phyloP scores from a whole-genome alignment of 2,113 vertebrate species.

The Cyphomyrus discorhynchus region DNA sequence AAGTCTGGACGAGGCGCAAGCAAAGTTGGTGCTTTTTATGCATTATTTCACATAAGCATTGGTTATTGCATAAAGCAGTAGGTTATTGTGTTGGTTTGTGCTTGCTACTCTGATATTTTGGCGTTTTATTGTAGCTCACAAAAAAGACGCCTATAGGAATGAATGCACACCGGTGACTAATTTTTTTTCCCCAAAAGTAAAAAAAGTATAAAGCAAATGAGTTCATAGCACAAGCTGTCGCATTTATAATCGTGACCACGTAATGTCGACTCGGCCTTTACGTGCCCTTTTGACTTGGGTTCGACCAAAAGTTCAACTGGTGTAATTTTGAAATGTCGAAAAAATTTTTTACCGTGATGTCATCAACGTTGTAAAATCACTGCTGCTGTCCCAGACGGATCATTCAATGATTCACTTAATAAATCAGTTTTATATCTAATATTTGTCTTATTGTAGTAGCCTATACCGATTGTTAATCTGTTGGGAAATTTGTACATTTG shows the following conservation, averaged over 20 bases:
- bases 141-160: neutral
- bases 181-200: neutral
- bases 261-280: neutral
- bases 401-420: neutral
- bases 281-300: neutral
- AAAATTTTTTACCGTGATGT: neutral
- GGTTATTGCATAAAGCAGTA: neutral
- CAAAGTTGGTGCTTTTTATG: conserved; percentile 76
- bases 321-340: neutral
- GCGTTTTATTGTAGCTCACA: neutral
- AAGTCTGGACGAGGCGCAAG: conserved; percentile 85
- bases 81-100: neutral
- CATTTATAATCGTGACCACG: neutral
- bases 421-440: neutral
- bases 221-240: neutral
- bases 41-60: conserved; percentile 12
- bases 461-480: neutral
- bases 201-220: neutral
- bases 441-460: neutral
- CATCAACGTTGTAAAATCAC: neutral
- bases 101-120: too few species aligned
- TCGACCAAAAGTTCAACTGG: neutral
- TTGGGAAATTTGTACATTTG: neutral
- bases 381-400: neutral
- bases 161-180: neutral